phyloP scores from a whole-genome alignment of 2,888 invertebrate genomes.

The Trissolcus japonicus region DNA sequence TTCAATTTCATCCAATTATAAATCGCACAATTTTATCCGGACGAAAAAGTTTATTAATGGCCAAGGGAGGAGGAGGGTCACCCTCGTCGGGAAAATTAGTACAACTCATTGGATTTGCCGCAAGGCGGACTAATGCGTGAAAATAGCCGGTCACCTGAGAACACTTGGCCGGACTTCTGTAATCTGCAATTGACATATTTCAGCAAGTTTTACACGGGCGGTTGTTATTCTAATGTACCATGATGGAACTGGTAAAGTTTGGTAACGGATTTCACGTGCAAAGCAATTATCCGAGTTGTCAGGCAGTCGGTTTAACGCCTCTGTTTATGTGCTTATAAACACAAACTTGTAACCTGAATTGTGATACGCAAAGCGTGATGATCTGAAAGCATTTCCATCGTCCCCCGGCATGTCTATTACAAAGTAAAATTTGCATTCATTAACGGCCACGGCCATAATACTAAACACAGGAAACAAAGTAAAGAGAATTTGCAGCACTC shows the following conservation, averaged over 20 bases:
- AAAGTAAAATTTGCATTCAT: slow-evolving; percentile 63
- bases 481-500: slow-evolving; percentile 45
- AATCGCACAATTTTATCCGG: background rate
- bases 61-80: slow-evolving; percentile 35
- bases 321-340: slow-evolving; percentile 69
- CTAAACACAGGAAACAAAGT: slow-evolving; percentile 47
- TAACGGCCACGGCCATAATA: slow-evolving; percentile 54
- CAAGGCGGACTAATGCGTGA: slow-evolving; percentile 25
- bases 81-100: slow-evolving; percentile 47
- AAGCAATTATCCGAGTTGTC: slow-evolving; percentile 74
- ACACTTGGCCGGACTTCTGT: slow-evolving; percentile 40
- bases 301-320: slow-evolving; percentile 72
- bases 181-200: slow-evolving; percentile 63
- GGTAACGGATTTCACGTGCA: slow-evolving; percentile 70
- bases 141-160: slow-evolving; percentile 52
- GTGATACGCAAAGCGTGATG: slow-evolving; percentile 60
- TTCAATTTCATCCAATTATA: no score
- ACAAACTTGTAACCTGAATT: slow-evolving; percentile 62
- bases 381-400: slow-evolving; percentile 57
- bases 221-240: slow-evolving; percentile 61
- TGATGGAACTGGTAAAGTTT: slow-evolving; percentile 67
- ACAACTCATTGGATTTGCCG: slow-evolving; percentile 50
- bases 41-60: background rate
- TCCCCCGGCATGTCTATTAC: slow-evolving; percentile 61
- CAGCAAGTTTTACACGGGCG: slow-evolving; percentile 43